phyloP scores from a whole-genome alignment of 2,113 vertebrate species.

The Eurypyga helias region DNA sequence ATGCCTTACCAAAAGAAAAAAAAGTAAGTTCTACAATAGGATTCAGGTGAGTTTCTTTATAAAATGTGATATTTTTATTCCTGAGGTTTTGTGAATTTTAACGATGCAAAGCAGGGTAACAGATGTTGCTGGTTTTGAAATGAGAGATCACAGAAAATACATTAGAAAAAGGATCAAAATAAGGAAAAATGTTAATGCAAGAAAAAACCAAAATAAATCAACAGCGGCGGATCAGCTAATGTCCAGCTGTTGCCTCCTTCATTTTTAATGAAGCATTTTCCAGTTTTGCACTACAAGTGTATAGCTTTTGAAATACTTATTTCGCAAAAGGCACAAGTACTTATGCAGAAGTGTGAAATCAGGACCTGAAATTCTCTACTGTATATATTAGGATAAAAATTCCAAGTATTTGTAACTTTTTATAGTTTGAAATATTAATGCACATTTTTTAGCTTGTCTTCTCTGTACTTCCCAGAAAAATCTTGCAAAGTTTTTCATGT shows the following conservation, averaged over 20 bases:
- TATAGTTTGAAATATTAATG: neutral
- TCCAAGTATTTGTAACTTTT: neutral
- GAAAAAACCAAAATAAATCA: neutral
- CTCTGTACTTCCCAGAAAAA: neutral
- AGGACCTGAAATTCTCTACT: neutral
- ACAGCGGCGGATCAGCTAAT: neutral
- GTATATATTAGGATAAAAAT: neutral
- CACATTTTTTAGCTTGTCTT: neutral
- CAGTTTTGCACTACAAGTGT: neutral
- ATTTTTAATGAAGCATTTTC: neutral
- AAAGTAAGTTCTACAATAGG: neutral
- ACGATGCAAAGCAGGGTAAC: neutral
- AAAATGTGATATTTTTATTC: neutral
- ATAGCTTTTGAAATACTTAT: neutral
- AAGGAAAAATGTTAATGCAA: neutral
- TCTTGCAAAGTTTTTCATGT: neutral
- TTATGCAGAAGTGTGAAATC: neutral
- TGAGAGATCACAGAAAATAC: neutral
- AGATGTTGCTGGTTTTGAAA: slow-evolving; percentile 18
- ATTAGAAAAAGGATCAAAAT: neutral
- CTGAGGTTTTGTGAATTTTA: slow-evolving; percentile 13
- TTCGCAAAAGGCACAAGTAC: neutral
- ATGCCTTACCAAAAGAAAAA: neutral
- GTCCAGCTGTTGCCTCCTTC: neutral
- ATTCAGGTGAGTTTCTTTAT: neutral